Evolutionary conservation across 2,797 vertebrate species (phyloP), one percentile per base, ranked within the genome.

Genomic region (Danionella dracula): DNA sequence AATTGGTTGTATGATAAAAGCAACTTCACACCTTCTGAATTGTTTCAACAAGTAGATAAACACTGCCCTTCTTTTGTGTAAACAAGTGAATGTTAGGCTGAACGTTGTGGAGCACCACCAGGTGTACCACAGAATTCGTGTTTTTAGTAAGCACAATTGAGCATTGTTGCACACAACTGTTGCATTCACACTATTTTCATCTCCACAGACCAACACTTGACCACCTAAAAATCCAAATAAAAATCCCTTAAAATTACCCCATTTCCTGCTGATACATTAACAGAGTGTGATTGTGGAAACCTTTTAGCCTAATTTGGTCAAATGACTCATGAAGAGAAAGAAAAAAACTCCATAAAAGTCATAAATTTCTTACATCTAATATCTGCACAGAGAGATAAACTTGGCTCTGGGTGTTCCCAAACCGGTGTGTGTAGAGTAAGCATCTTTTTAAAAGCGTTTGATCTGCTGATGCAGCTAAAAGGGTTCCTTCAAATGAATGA

Each of bases 381-480:
- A 41, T 57, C 35, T 29, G 32, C 42, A 38, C 12, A 66, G 50
- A n/a, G n/a, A n/a, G n/a, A 16, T 40, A 66, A 32, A 49, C 44
- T 58, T 40, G 41, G 53, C 64, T 8, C 38, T 1, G 5, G 48
- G 31, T 53, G 23, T 63, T 53, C n/a, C 27, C 20, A 66, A 38
- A 56, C 45, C 31, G 20, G 4, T 31, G 62, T 44, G 29, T 38
- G 20, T 20, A 32, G 34, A 57, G 42, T 57, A 60, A 53, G 57
- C 56, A 23, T 37, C 44, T 49, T 69, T 67, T 27, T 51, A n/a
- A 29, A 68, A 56, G 49, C 53, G 60, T 49, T 48, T 40, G 42
- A 54, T 37, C 38, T 58, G 55, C 71, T 71, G 67, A 75, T 61
- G 62, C 67, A 68, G 51, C 67, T 65, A 57, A 63, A 51, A 57